A percentile compares a stretch with the other conserved stretches of the same genome.
phyloP scores from a whole-genome alignment of 2,888 invertebrate genomes.

The Spodoptera littoralis region DNA sequence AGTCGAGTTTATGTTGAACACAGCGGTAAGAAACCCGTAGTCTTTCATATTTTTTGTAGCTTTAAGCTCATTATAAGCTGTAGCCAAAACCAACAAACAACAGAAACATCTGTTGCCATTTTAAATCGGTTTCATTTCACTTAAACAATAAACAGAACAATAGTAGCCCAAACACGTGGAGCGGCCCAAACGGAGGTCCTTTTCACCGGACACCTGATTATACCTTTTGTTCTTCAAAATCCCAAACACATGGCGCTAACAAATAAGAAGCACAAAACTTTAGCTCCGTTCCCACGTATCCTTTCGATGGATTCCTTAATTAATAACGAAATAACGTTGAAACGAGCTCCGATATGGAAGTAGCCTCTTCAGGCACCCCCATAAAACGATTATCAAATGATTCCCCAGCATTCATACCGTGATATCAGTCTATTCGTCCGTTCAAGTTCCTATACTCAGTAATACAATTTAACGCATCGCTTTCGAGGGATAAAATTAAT shows the following conservation, averaged over 20 bases:
- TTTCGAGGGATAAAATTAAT: slow-evolving; percentile 68
- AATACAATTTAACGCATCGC: slow-evolving; percentile 83
- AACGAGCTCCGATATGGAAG: slow-evolving; percentile 81
- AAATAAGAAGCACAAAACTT: slow-evolving; percentile 66
- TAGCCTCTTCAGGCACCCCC: slow-evolving; percentile 81
- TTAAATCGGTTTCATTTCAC: slow-evolving; percentile 59
- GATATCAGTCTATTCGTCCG: slow-evolving; percentile 76
- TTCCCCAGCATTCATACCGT: slow-evolving; percentile 73
- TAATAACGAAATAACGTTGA: slow-evolving; percentile 79
- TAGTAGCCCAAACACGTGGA: slow-evolving; percentile 76
- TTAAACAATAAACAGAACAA: slow-evolving; percentile 74
- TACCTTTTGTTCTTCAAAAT: slow-evolving; percentile 76
- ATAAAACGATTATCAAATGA: slow-evolving; percentile 87
- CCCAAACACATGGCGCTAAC: slow-evolving; percentile 78
- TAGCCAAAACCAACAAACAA: slow-evolving; percentile 69
- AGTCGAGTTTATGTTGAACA: slow-evolving; percentile 48
- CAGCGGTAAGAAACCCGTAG: slow-evolving; percentile 58
- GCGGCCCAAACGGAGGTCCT: slow-evolving; percentile 63
- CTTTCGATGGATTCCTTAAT: slow-evolving; percentile 79
- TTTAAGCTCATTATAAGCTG: slow-evolving; percentile 59
- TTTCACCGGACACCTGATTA: slow-evolving; percentile 74
- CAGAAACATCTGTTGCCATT: slow-evolving; percentile 79
- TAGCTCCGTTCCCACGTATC: slow-evolving; percentile 82
- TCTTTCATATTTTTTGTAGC: slow-evolving; percentile 60
- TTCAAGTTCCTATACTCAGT: slow-evolving; percentile 63